Evolutionary conservation across 2,113 vertebrate genomes (phyloP), one percentile per base, ranked within the genome.

Genomic region (Amphiprion percula): DNA sequence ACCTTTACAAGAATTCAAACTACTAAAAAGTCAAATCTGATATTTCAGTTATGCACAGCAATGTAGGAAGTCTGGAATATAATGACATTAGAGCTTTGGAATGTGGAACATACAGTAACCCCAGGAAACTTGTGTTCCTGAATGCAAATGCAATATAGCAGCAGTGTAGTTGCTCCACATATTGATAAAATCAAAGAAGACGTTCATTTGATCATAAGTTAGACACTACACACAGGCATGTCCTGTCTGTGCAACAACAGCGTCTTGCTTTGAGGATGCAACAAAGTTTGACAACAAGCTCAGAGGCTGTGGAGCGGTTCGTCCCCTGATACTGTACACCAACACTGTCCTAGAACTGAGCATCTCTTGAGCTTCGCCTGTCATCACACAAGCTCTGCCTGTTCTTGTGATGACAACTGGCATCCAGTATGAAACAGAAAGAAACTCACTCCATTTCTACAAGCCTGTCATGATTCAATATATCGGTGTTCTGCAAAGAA

Each of bases 261-360:
- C 41, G 49, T 56, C 33, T 75, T 28, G 62, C 55, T 86, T 69
- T 82, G 68, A 46, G 11, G 53, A 39, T 52, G 58, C 33, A 56
- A 44, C 62, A 53, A 49, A 62, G 28, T 70, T 61, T 77, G 73
- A 83, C 76, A 78, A 49, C 56, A 52, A 52, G 55, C 56, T 50
- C n/a, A 37, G 53, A 68, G 37, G 68, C 80, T 3, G 44, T 24
- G 10, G 21, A 54, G 69, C 14, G 0, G 56, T 67, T 37, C 49
- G 69, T 79, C 75, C 62, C 83, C 73, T 2, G 75, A 52, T 24
- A 39, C 24, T 26, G 28, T 17, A 15, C 4, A 30, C 64, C 26
- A 41, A 23, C 56, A 2, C 52, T 53, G 68, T 62, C 82, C 84
- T 79, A 74, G 69, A 84, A 74, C 69, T 37, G 33, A 68, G 59